Evolutionary conservation across 2,888 invertebrate genomes (phyloP), one percentile per base, ranked within the genome.

Genomic region (Scrobipalpa atriplicella): DNA sequence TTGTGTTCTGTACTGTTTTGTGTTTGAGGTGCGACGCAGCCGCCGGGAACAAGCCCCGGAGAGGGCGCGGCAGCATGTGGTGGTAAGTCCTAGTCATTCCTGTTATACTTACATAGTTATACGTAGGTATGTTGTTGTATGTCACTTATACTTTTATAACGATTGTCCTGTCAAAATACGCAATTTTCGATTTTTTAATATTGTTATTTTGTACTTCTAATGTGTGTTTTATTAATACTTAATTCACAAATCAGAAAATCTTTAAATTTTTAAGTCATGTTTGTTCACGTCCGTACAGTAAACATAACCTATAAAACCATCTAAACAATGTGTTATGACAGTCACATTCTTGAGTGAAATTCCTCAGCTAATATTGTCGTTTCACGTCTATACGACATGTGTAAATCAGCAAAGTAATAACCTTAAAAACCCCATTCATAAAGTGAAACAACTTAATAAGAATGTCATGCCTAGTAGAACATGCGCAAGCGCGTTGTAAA

Each of bases 51-150:
- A 95, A 95, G 82, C 94, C 94, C 76, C 95, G 96, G 84, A 94
- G 97, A 83, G 97, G 97, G 81, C 95, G 97, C 82, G 97, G 97
- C 85, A 97, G 97, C 78, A 97, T 97, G 96, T 97, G 97, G 97
- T 97, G 97, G 97, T 97, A 93, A 94, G 97, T 94, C 16, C 75
- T 13, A n/a, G 7, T 18, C 18, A 9, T 0, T 29, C 43, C 13
- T 11, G 10, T 19, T 61, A 29, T 29, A 29, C 2, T 3, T 29
- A 29, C 29, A 2, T 29, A 29, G 29, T 29, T 29, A 29, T 29
- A 29, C 47, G n/a, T 43, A 13, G 16, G 5, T 43, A 43, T 47
- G 47, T 47, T 47, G n/a, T 47, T 16, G 16, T 16, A 2, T 47
- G 16, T 47, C 47, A 47, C 5, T 47, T 16, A n/a, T 13, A 47